A percentile compares a stretch with the other conserved stretches of the same genome.
phyloP scores from a whole-genome alignment of 2,797 vertebrate genomes.

The Sternotherus odoratus region DNA sequence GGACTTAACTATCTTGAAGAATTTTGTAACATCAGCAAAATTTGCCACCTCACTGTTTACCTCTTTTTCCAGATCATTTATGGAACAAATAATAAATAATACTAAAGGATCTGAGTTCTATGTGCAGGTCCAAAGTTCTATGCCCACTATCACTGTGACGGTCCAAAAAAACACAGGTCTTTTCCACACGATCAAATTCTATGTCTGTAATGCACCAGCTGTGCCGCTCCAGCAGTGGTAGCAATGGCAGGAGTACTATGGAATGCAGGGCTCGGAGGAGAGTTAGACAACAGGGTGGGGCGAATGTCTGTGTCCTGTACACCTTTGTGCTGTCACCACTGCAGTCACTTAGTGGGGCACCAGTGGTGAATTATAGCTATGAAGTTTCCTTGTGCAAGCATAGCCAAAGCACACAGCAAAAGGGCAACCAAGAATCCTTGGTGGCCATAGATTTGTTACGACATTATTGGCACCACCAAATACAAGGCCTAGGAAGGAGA shows the following conservation, averaged over 20 bases:
- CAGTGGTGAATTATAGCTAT: not conserved
- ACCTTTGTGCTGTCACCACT: not conserved
- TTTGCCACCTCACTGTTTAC: not conserved
- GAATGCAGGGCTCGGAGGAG: not conserved
- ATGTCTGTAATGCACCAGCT: not conserved
- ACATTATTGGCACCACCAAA: accelerated
- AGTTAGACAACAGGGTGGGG: not conserved
- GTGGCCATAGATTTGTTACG: accelerated
- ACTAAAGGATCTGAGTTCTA: not conserved
- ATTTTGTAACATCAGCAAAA: not conserved
- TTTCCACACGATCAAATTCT: not conserved
- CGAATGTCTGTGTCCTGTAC: not conserved
- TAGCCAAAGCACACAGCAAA: not conserved
- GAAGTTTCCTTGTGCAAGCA: not conserved
- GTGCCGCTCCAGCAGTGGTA: not conserved
- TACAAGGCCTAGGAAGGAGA: not conserved
- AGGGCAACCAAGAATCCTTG: not conserved
- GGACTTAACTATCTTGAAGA: not conserved
- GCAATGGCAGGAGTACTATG: not conserved
- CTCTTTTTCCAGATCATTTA: not conserved
- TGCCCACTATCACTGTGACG: not conserved
- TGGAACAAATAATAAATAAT: not conserved
- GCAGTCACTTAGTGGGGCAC: not conserved
- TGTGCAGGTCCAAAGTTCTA: not conserved
- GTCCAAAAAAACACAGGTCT: not conserved